These are phyloP conservation scores for Spilarctia lutea DNA, from an alignment of 2,888 invertebrate genomes.

Conservation along the genomic window DNA sequence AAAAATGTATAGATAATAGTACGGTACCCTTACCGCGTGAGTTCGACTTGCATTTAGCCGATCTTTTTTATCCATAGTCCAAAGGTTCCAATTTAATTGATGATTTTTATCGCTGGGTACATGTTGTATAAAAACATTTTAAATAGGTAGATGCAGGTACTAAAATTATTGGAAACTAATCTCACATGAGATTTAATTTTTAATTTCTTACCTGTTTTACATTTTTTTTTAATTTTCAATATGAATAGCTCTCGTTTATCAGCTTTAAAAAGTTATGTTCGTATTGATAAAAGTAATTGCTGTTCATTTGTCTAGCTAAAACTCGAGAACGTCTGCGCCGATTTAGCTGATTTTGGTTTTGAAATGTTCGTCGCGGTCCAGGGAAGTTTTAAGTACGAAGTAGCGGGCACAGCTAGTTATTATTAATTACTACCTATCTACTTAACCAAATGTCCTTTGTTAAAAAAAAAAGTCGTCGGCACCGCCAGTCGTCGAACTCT, in stretches of 20 bases:
- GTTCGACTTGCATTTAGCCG: too few relatives aligned
- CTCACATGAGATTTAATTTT: background rate
- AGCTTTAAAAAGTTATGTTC: background rate
- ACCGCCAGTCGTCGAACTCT: constrained; percentile 26
- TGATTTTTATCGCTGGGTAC: background rate
- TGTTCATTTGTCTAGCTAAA: too few relatives aligned
- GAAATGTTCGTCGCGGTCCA: too few relatives aligned
- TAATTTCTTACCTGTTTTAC: background rate
- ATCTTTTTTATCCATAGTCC: background rate
- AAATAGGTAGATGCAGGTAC: background rate
- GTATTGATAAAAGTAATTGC: too few relatives aligned
- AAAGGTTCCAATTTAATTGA: background rate
- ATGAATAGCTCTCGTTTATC: background rate
- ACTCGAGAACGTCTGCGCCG: too few relatives aligned
- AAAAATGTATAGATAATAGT: too few relatives aligned
- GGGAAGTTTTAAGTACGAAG: too few relatives aligned
- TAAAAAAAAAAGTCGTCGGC: constrained; percentile 17
- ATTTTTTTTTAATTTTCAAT: background rate
- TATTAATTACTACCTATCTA: background rate
- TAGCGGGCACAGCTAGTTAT: too few relatives aligned
- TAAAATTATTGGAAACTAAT: background rate
- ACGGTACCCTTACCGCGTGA: too few relatives aligned
- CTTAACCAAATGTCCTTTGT: constrained; percentile 11
- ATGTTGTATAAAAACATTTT: background rate
- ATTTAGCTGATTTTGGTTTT: too few relatives aligned